phyloP scores from a whole-genome alignment of 2,113 vertebrate genomes.

The Pteropus alecto region DNA sequence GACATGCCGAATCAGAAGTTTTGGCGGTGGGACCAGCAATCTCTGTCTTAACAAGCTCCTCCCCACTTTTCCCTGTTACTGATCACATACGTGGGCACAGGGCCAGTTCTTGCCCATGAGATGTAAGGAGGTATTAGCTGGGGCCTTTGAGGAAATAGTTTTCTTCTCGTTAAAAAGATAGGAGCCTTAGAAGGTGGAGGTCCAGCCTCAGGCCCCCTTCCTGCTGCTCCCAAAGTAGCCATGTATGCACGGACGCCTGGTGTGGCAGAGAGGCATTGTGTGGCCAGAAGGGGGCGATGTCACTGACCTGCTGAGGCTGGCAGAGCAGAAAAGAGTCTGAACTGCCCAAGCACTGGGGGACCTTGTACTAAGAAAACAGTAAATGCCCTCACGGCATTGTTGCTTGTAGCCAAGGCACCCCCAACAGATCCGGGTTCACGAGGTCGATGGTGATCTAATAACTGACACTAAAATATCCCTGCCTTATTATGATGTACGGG shows the following conservation, averaged over 20 bases:
- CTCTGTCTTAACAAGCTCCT: background rate
- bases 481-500: rapidly evolving
- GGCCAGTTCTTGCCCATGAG: background rate
- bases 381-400: no score
- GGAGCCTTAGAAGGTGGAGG: background rate
- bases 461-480: rapidly evolving
- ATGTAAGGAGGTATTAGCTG: background rate
- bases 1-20: background rate
- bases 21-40: background rate
- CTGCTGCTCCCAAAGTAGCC: rapidly evolving
- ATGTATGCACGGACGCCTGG: rapidly evolving
- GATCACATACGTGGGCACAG: rapidly evolving
- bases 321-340: background rate
- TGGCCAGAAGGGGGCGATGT: background rate
- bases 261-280: rapidly evolving
- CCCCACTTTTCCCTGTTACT: rapidly evolving
- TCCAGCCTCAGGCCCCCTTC: background rate
- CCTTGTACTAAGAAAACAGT: background rate
- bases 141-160: background rate
- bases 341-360: background rate
- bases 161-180: background rate
- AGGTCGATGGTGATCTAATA: rapidly evolving
- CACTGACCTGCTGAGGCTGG: background rate
- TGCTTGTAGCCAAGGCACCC: background rate
- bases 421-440: rapidly evolving